Base-by-base conservation (phyloP, 1,140 invertebrate genomes). In the Ceratina calcarata region DNA sequence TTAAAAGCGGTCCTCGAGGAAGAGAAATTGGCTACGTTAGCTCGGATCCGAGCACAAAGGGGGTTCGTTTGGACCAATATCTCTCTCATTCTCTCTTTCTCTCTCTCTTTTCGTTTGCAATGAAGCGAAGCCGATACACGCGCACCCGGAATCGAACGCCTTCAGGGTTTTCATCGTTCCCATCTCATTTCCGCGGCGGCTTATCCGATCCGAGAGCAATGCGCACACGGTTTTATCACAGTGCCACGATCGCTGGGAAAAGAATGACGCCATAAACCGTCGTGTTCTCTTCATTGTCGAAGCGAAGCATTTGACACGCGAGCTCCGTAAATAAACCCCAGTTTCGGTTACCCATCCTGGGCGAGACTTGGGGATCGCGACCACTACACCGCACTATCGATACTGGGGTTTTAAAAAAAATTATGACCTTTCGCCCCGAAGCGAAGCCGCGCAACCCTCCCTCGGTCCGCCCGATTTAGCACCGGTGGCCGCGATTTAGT, bases 211-310 rank as follows among this genome's bases (percentile, higher is more conserved):
- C 22, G 2, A 15, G 2, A 10, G 37, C 37, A 45, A 45, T 8
- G 62, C 71, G 60, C 15, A 20, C 49, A 51, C 27, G 53, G 53
- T 62, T 78, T 81, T 81, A 81, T 81, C 74, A 55, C 22, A 10
- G 55, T 37, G 27, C 49, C 68, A 32, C 60, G 60, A 67, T 82
- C 79, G 37, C 20, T 12, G 10, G 55, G 37, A n/a, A 66, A 82
- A 68, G 58, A 80, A 82, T 62, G 49, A 58, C 58, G 70, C 69
- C 77, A 69, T 82, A 82, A 82, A 82, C 65, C 76, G 24, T 24
- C 69, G 70, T 82, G 76, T 82, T 79, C 81, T 74, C 76, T 82
- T 82, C 81, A 80, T 82, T 80, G 77, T 80, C 66, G 65, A 22
- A 16, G 60, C 37, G 69, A 68, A 72, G 49, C 58, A 65, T 65